Conservation (phyloP, 2,888 invertebrate species). For the Oscheius myriophilus region DNA sequence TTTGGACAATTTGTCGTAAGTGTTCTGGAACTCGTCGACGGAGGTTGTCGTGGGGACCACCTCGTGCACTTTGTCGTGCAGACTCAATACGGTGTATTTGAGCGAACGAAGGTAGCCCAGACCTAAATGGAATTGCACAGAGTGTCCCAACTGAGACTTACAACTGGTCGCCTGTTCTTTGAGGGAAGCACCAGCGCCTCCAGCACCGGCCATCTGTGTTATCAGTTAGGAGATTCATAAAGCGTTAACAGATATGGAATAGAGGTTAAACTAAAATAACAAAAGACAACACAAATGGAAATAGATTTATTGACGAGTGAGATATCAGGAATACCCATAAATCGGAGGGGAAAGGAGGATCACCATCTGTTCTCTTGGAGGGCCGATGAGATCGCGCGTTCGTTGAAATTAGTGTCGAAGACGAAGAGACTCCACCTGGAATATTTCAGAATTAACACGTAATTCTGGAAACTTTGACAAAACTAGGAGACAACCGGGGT, state of each 20-base stretch:
- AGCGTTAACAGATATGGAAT: too few relatives aligned
- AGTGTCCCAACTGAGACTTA: too few relatives aligned
- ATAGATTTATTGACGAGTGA: background rate
- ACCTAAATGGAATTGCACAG: background rate
- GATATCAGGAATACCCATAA: background rate
- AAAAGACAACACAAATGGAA: background rate
- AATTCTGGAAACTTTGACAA: too few relatives aligned
- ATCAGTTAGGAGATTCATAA: too few relatives aligned
- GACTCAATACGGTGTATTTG: background rate
- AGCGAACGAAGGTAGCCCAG: background rate
- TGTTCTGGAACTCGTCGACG: too few relatives aligned
- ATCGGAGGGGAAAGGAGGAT: background rate
- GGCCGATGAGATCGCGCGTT: constrained; percentile 2
- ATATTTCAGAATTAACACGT: too few relatives aligned
- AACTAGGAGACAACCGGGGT: too few relatives aligned
- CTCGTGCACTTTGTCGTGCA: background rate
- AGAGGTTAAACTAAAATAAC: background rate
- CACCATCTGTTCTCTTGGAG: constrained; percentile 9
- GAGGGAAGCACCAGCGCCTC: background rate
- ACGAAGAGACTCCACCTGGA: constrained; percentile 25
- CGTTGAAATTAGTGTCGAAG: constrained; percentile 13
- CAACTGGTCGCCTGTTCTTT: constrained; percentile 1
- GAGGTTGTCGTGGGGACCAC: too few relatives aligned
- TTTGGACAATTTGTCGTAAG: too few relatives aligned
- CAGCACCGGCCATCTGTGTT: constrained; percentile 6